Conservation (phyloP, 2,113 vertebrate genomes). For the Syngnathus typhle region DNA sequence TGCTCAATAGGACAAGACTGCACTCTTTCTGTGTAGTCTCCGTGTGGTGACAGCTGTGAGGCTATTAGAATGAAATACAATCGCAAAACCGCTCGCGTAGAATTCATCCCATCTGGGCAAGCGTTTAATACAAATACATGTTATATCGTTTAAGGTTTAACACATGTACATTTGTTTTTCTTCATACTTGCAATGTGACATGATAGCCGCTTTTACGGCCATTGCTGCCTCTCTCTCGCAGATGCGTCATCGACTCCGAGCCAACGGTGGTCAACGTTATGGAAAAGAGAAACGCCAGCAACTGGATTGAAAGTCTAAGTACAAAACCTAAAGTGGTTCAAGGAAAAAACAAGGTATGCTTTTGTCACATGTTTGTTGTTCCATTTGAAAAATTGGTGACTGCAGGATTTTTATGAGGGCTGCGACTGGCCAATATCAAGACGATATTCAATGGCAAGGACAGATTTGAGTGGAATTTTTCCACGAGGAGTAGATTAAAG, state of each 20-base stretch:
- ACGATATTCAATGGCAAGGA: background rate
- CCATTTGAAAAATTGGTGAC: background rate
- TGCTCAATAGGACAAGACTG: background rate
- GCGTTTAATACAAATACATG: background rate
- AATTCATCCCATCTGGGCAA: background rate
- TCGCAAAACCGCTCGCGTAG: background rate
- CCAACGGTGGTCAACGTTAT: conserved; percentile 25
- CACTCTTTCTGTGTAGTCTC: background rate
- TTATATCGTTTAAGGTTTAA: background rate
- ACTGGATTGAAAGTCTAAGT: conserved; percentile 55
- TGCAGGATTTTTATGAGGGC: conserved; percentile 4
- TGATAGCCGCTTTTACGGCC: conserved; percentile 1
- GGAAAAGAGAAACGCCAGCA: conserved; percentile 32
- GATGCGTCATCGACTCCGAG: conserved; percentile 35
- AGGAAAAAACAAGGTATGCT: conserved; percentile 68
- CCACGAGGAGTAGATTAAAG: background rate
- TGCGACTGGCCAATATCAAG: conserved; percentile 2
- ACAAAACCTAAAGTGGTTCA: conserved; percentile 39
- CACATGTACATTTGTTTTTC: background rate
- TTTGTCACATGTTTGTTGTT: background rate
- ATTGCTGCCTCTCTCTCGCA: conserved; percentile 35
- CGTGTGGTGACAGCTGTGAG: background rate
- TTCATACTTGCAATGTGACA: conserved; percentile 5
- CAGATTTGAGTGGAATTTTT: conserved; percentile 16
- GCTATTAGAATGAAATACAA: background rate